Evolutionary conservation across 2,797 vertebrate species (phyloP), one percentile per base, ranked within the genome.

Genomic region (Chelmon rostratus): DNA sequence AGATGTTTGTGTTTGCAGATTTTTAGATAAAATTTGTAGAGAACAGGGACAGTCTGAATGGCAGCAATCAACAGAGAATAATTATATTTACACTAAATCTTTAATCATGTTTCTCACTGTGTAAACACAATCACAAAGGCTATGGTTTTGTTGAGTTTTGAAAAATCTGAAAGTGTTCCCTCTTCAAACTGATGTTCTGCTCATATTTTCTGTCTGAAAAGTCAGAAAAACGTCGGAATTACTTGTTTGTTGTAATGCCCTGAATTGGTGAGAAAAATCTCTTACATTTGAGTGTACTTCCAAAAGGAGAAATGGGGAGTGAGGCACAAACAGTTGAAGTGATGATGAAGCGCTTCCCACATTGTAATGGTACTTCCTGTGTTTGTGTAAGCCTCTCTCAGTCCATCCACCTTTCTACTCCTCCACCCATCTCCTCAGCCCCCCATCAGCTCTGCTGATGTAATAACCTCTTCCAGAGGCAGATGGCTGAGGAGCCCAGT

Each of bases 341-440:
- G 69, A 86, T 85, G 72, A 81, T 78, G 54, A 61, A 76, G 84
- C 68, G 67, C 79, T 81, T 83, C 54, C 68, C 38, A 82, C 73
- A 46, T 57, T 38, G 62, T 19, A 61, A 50, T 31, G 54, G 46
- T 53, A 53, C 83, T 86, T 88, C 85, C 81, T 85, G 82, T 86
- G 82, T 90, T 87, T 83, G 64, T 6, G 23, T 82, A 84, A 86
- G 76, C 74, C 81, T 84, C 79, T 73, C 68, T 25, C 78, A 50
- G 52, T 53, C 64, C 35, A 40, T 83, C 81, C 63, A 68, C 61
- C 37, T 46, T 2, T 59, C 25, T 37, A 44, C 74, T 69, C 64
- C 71, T 82, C 75, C 59, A 44, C 44, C 70, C 38, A 54, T 74
- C 46, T 76, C 56, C 38, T 67, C 44, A 65, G 54, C 57, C 68